Evolutionary conservation across 2,888 invertebrate species (phyloP).

Genomic region (Thymelicus acteon): DNA sequence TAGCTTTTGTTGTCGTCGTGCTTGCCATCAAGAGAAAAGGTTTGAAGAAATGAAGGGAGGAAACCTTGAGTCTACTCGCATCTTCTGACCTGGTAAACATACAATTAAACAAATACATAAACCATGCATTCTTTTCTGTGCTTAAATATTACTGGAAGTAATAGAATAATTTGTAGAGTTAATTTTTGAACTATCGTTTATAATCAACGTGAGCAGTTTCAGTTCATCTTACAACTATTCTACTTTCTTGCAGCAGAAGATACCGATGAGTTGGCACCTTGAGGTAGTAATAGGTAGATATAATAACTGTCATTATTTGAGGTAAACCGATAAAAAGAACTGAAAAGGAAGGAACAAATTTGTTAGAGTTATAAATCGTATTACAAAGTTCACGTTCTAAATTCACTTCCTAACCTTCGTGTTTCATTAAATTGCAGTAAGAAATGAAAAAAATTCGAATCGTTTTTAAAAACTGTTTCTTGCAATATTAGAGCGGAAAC

Average conservation of each 20-base stretch:
- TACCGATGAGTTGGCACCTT: no score
- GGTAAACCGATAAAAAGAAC: slow-evolving; percentile 1
- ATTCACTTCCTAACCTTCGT: slow-evolving; percentile 44
- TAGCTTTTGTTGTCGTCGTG: slow-evolving; percentile 75
- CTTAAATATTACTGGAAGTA: background rate
- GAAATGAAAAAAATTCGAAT: slow-evolving; percentile 38
- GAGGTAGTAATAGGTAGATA: no score
- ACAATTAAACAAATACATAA: no score
- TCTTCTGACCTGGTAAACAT: background rate
- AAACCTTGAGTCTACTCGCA: slow-evolving; percentile 3
- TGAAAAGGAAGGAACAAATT: slow-evolving; percentile 14
- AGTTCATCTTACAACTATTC: no score
- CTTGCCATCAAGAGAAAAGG: slow-evolving; percentile 20
- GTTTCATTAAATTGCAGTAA: slow-evolving; percentile 51
- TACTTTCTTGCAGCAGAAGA: no score
- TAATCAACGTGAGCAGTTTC: no score
- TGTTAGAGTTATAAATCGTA: slow-evolving; percentile 27
- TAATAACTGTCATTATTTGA: background rate
- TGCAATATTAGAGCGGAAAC: slow-evolving; percentile 4
- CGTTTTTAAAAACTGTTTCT: slow-evolving; percentile 28
- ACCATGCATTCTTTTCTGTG: background rate
- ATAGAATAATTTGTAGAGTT: background rate
- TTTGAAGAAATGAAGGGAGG: slow-evolving; percentile 21
- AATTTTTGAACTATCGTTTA: background rate
- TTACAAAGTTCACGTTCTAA: slow-evolving; percentile 44